These are phyloP conservation scores for Spea hammondii DNA, from an alignment of 2,797 vertebrate species.

Conservation along the genomic window DNA sequence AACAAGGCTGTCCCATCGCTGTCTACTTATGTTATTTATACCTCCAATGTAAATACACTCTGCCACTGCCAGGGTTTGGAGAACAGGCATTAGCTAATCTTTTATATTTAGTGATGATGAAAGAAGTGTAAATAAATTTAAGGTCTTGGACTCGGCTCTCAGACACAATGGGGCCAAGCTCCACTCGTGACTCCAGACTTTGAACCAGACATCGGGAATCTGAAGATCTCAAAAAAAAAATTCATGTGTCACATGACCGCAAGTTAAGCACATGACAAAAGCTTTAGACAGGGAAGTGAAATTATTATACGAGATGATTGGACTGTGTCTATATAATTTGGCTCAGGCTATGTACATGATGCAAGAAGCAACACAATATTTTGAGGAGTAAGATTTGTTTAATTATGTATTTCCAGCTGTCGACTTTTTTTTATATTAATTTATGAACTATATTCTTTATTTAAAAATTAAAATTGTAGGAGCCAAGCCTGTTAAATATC, in stretches of 20 bases:
- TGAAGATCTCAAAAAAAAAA: background rate
- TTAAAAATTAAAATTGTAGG: no score
- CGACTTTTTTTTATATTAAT: no score
- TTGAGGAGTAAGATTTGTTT: no score
- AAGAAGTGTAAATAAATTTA: conserved; percentile 62
- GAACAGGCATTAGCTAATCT: conserved; percentile 62
- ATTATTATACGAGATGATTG: background rate
- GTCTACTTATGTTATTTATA: conserved; percentile 59
- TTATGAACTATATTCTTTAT: no score
- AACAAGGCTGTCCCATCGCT: conserved; percentile 44
- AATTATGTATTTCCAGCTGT: no score
- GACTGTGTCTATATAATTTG: background rate
- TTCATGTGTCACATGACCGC: conserved; percentile 6
- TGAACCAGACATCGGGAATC: background rate
- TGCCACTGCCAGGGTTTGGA: conserved; percentile 41
- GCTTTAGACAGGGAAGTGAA: background rate
- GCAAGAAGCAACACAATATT: no score
- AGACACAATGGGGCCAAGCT: conserved; percentile 50
- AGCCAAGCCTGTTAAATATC: no score
- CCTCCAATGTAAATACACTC: conserved; percentile 63
- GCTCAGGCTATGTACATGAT: background rate
- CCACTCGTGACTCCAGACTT: conserved; percentile 27
- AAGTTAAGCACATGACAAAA: background rate
- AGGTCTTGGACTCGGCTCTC: conserved; percentile 13
- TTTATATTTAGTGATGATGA: conserved; percentile 62